Conservation (phyloP, 2,113 vertebrate species). For the Oreochromis tanganicae region DNA sequence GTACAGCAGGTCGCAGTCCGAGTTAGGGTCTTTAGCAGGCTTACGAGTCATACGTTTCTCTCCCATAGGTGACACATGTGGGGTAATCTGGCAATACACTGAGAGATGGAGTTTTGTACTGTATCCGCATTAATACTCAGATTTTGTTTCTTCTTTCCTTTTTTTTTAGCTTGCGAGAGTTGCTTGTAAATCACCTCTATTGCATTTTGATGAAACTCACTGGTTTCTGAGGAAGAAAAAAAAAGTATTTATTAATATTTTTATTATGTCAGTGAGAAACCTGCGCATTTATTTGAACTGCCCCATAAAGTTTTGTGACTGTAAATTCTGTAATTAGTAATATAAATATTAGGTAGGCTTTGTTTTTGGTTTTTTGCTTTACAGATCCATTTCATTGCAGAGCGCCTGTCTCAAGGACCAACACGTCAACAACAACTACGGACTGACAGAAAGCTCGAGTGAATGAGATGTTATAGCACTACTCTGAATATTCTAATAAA, state of each 20-base stretch:
- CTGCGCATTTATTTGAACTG: conserved; percentile 43
- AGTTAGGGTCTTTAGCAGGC: background rate
- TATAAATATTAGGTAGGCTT: conserved; percentile 72
- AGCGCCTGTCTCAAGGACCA: conserved; percentile 41
- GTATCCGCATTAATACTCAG: background rate
- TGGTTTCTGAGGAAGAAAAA: background rate
- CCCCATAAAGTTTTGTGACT: conserved; percentile 57
- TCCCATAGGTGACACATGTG: background rate
- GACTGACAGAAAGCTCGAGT: conserved; percentile 36
- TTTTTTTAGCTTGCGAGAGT: background rate
- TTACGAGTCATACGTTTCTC: background rate
- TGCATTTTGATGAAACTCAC: background rate
- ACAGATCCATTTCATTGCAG: conserved; percentile 52
- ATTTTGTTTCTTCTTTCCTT: background rate
- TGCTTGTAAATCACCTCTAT: conserved; percentile 2
- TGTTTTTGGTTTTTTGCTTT: conserved; percentile 42
- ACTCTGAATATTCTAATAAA: conserved; percentile 73
- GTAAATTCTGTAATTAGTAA: conserved; percentile 77
- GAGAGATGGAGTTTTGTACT: conserved; percentile 3
- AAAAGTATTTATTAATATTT: conserved; percentile 66
- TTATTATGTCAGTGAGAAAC: conserved; percentile 48
- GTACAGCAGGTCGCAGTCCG: background rate
- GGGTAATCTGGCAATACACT: background rate
- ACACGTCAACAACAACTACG: conserved; percentile 19
- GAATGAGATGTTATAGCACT: conserved; percentile 70